These are phyloP conservation scores for Cancer borealis DNA, from an alignment of 2,888 invertebrate genomes.

Conservation along the genomic window DNA sequence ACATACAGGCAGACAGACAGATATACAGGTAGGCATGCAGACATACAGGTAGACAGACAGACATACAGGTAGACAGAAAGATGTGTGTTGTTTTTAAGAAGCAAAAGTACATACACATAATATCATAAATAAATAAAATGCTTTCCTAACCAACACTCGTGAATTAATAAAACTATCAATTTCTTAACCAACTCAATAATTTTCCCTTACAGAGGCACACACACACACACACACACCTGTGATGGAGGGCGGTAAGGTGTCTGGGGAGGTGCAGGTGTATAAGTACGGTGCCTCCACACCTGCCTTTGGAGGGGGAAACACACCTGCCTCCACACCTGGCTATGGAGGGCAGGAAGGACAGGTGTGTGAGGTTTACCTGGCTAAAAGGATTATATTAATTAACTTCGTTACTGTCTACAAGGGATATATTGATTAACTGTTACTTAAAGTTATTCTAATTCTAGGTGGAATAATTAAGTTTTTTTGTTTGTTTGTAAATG, in stretches of 20 bases:
- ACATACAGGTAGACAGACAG: too few species aligned
- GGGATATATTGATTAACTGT: neutral
- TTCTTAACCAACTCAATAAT: too few species aligned
- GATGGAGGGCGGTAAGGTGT: constrained; percentile 37
- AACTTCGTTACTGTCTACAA: neutral
- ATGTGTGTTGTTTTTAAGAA: too few species aligned
- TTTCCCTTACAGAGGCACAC: neutral
- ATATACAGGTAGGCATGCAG: too few species aligned
- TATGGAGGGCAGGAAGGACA: neutral
- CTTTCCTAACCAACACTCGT: too few species aligned
- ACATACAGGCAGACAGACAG: too few species aligned
- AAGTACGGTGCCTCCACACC: constrained; percentile 37
- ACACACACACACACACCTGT: neutral
- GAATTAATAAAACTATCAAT: too few species aligned
- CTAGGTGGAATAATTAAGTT: neutral
- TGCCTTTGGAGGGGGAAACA: neutral
- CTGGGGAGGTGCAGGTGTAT: constrained; percentile 26
- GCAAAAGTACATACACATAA: too few species aligned
- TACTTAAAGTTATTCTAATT: neutral
- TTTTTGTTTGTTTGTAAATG: too few species aligned
- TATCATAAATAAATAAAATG: too few species aligned
- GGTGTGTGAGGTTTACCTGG: neutral
- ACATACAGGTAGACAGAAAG: too few species aligned
- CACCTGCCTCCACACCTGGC: neutral
- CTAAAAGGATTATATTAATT: neutral